phyloP scores from a whole-genome alignment of 2,113 vertebrate species.

The Phainopepla nitens region DNA sequence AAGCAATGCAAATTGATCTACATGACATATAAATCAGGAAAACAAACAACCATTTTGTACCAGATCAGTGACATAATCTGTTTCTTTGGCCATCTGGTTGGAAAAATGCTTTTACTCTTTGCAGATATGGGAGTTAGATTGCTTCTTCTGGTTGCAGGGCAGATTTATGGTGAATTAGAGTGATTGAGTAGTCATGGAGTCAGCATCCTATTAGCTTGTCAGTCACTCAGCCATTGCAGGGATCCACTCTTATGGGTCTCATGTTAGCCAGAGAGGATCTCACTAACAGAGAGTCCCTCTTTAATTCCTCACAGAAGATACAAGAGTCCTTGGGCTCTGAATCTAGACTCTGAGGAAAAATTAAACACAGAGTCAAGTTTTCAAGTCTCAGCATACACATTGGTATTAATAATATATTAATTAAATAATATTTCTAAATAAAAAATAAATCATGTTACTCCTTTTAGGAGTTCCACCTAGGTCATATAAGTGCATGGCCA shows the following conservation, averaged over 20 bases:
- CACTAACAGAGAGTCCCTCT: background rate
- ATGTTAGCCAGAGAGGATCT: background rate
- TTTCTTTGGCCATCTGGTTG: background rate
- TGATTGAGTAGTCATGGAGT: background rate
- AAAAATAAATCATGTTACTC: background rate
- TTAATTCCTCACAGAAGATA: background rate
- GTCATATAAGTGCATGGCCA: background rate
- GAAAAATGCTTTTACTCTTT: background rate
- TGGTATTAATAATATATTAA: background rate
- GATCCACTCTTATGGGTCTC: background rate
- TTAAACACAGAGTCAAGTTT: background rate
- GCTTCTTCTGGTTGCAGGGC: background rate
- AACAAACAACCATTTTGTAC: background rate
- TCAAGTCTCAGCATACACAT: background rate
- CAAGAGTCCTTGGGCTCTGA: background rate
- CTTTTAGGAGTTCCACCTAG: background rate
- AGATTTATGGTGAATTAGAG: background rate
- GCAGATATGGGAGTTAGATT: background rate
- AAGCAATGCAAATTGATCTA: background rate
- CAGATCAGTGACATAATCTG: background rate
- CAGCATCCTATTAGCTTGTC: background rate
- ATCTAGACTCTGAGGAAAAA: background rate
- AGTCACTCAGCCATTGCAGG: background rate
- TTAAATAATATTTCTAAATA: background rate
- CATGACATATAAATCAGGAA: background rate